Evolutionary conservation across 2,888 invertebrate genomes (phyloP).

Genomic region (Brachyptera risi): DNA sequence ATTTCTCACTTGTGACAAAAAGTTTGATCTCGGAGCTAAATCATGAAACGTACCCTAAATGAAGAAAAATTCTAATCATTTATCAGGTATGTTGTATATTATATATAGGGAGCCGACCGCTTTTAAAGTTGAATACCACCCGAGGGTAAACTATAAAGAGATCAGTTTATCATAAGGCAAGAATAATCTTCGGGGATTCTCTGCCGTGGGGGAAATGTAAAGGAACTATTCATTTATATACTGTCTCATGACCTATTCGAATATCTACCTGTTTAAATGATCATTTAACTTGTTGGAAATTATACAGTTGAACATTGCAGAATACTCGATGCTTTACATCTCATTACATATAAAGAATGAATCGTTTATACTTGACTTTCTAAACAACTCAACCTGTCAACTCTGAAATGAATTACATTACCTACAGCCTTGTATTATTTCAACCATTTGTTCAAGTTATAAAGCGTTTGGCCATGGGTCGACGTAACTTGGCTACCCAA

Average conservation of each 20-base stretch:
- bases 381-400: neutral
- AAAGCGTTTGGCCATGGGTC: neutral
- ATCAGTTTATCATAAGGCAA: no score
- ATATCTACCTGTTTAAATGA: no score
- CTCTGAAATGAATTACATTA: conserved; percentile 5
- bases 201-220: no score
- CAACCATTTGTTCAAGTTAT: neutral
- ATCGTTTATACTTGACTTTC: neutral
- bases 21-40: neutral
- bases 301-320: no score
- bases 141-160: no score
- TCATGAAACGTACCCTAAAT: neutral
- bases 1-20: neutral
- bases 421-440: conserved; percentile 9
- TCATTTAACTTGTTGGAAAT: no score
- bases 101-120: no score
- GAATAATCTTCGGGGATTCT: no score
- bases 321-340: neutral
- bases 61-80: neutral
- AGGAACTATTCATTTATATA: no score
- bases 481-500: neutral
- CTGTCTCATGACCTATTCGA: no score
- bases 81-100: neutral
- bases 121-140: no score
- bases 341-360: neutral